Evolutionary conservation across 1,140 invertebrate species (phyloP).

Genomic region (Anastatus disparis): DNA sequence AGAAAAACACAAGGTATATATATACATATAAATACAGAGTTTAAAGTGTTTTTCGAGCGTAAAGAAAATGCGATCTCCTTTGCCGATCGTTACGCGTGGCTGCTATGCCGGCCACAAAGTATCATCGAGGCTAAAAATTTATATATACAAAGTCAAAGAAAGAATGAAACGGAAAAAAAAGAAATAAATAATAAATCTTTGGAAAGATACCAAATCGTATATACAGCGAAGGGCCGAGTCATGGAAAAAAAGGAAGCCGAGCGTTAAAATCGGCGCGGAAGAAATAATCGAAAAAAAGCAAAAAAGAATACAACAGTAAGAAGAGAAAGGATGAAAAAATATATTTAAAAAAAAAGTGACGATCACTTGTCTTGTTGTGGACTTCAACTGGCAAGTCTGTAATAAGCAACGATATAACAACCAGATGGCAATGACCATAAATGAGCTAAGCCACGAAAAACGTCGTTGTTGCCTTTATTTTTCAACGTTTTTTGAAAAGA

Average conservation of each 20-base stretch:
- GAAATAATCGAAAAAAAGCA: not conserved
- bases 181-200: too few species aligned
- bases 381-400: not conserved
- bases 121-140: too few species aligned
- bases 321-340: not conserved
- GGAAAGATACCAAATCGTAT: constrained; percentile 15
- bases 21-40: too few species aligned
- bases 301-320: not conserved
- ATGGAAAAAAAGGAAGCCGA: constrained; percentile 15
- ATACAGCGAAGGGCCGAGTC: not conserved
- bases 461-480: constrained; percentile 18
- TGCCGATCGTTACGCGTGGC: constrained; percentile 49
- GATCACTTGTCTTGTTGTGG: not conserved
- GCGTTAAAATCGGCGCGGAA: constrained; percentile 19
- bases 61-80: constrained; percentile 50
- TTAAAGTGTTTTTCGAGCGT: constrained; percentile 34
- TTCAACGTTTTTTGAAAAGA: too few species aligned
- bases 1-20: not conserved
- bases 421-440: not conserved
- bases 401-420: constrained; percentile 14
- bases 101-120: not conserved
- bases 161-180: too few species aligned
- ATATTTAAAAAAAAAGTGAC: not conserved
- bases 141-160: too few species aligned
- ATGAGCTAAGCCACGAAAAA: constrained; percentile 8